phyloP scores from a whole-genome alignment of 1,140 invertebrate genomes.

The Diplogasteroides magnus region DNA sequence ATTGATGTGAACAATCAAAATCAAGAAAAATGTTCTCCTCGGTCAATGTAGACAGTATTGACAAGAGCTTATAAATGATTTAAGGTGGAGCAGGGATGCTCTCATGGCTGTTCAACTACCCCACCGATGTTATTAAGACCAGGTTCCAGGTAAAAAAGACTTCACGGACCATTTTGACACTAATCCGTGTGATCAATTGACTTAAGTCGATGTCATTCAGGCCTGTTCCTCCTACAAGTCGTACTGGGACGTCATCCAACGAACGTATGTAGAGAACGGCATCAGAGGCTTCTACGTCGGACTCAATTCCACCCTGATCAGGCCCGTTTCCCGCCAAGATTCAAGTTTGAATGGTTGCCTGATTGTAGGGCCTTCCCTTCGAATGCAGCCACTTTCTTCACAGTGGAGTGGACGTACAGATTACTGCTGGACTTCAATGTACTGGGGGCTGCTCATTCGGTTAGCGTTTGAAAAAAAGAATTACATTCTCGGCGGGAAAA shows the following conservation, averaged over 20 bases:
- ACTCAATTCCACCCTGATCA: slow-evolving; percentile 47
- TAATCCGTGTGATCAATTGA: not conserved
- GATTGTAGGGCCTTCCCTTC: slow-evolving; percentile 76
- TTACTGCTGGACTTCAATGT: slow-evolving; percentile 35
- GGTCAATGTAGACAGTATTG: slow-evolving; percentile 6
- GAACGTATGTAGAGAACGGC: slow-evolving; percentile 70
- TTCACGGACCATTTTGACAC: too few species aligned
- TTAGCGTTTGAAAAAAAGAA: too few species aligned
- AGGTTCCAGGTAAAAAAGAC: slow-evolving; percentile 77
- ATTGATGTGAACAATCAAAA: too few species aligned
- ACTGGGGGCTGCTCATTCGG: not conserved
- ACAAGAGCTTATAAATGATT: slow-evolving; percentile 15
- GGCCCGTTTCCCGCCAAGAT: slow-evolving; percentile 23
- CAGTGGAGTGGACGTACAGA: slow-evolving; percentile 68
- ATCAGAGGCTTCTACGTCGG: slow-evolving; percentile 58
- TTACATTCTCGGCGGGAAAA: too few species aligned
- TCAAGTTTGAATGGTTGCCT: not conserved
- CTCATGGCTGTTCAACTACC: slow-evolving; percentile 80
- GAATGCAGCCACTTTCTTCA: slow-evolving; percentile 82
- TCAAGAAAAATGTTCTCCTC: slow-evolving; percentile 1
- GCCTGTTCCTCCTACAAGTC: slow-evolving; percentile 34
- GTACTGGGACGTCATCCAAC: slow-evolving; percentile 58
- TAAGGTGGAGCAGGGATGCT: slow-evolving; percentile 72
- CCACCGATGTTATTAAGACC: slow-evolving; percentile 82
- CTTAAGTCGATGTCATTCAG: slow-evolving; percentile 48